phyloP scores from a whole-genome alignment of 2,888 invertebrate genomes.

The Pseudococcus jackbeardsleyi region DNA sequence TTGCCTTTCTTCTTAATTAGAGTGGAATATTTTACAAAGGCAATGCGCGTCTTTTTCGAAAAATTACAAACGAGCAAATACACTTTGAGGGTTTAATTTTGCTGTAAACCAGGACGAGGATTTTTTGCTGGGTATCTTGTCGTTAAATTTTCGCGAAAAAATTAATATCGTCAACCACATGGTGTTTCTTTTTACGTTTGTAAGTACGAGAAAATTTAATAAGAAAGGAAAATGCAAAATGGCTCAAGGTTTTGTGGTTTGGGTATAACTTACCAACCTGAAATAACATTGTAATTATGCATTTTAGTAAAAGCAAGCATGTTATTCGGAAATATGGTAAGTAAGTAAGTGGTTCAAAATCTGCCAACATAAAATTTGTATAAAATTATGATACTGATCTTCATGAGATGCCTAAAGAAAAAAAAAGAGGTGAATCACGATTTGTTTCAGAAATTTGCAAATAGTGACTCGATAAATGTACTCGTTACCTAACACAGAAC shows the following conservation, averaged over 20 bases:
- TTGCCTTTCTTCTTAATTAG: slow-evolving; percentile 36
- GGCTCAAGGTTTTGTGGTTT: not conserved
- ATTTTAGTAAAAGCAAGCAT: not conserved
- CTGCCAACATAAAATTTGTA: no score
- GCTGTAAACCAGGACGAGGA: not conserved
- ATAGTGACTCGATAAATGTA: no score
- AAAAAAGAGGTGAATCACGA: no score
- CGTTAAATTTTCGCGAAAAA: not conserved
- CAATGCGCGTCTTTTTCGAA: not conserved
- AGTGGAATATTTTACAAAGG: slow-evolving; percentile 30
- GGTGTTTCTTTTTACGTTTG: slow-evolving; percentile 2
- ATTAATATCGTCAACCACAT: slow-evolving; percentile 3
- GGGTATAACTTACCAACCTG: not conserved
- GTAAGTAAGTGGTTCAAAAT: no score
- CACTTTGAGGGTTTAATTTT: not conserved
- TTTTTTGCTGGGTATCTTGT: not conserved
- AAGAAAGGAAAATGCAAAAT: not conserved
- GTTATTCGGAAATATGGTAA: no score
- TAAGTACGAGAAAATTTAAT: slow-evolving; percentile 23
- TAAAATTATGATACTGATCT: no score
- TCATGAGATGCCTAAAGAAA: no score
- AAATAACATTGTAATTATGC: not conserved
- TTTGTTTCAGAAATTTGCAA: no score
- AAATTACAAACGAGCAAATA: slow-evolving; percentile 1
- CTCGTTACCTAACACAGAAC: no score